These are phyloP conservation scores for Chironex yamaguchii DNA, from an alignment of 30 jellyfish, hydroid and myxozoan species.

Conservation along the genomic window DNA sequence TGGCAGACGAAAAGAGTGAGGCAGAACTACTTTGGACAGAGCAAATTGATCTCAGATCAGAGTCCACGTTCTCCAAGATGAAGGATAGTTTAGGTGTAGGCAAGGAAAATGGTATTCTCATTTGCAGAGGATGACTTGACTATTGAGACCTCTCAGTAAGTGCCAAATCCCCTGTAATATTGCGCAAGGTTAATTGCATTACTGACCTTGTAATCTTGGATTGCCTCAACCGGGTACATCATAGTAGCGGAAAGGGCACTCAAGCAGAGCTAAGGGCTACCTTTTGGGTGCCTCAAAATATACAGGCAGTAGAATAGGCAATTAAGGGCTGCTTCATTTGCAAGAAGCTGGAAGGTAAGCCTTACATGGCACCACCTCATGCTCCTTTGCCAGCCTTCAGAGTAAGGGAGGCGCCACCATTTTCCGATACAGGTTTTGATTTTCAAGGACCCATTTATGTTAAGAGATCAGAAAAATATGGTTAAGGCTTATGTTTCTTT, in stretches of 20 bases:
- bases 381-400: neutral
- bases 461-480: neutral
- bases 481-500: neutral
- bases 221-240: conserved; percentile 8
- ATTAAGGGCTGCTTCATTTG: neutral
- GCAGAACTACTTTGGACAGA: no score
- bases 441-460: no score
- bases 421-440: neutral
- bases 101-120: no score
- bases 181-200: neutral
- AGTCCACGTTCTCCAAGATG: no score
- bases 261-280: conserved; percentile 13
- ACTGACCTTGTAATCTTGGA: neutral
- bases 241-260: conserved; percentile 1
- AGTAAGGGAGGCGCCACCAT: neutral
- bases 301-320: conserved; percentile 2
- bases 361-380: neutral
- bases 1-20: no score
- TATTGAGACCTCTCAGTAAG: neutral
- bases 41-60: no score
- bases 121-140: no score
- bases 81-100: no score
- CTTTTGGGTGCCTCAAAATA: conserved; percentile 17
- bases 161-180: neutral
- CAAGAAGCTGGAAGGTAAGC: no score